Conservation (phyloP, 2,113 vertebrate species). For the Heterochromis multidens region DNA sequence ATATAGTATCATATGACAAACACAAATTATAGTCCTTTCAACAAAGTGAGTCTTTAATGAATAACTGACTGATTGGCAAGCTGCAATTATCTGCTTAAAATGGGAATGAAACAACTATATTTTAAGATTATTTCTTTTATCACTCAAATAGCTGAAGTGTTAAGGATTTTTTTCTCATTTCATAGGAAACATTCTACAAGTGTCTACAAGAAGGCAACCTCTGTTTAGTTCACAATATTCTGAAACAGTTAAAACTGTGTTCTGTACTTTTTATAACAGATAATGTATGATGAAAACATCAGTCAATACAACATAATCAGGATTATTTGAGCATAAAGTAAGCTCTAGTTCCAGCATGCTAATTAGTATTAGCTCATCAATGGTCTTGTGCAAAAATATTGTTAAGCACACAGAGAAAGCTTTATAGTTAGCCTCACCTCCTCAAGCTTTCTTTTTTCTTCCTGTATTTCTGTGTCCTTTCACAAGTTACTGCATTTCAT, state of each 20-base stretch:
- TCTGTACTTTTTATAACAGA: not conserved
- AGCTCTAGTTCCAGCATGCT: not conserved
- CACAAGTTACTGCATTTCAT: not conserved
- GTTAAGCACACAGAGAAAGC: not conserved
- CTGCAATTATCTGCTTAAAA: not conserved
- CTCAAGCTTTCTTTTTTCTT: not conserved
- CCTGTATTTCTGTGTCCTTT: not conserved
- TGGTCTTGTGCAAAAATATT: not conserved
- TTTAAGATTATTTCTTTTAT: not conserved
- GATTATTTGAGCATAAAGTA: not conserved
- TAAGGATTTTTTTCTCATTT: not conserved
- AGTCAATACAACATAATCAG: not conserved
- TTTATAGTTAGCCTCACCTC: not conserved
- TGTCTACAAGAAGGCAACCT: not conserved
- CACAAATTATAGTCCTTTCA: not conserved
- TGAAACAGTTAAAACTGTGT: not conserved
- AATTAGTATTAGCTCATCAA: not conserved
- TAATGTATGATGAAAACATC: not conserved
- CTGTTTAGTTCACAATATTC: not conserved
- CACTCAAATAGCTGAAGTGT: not conserved
- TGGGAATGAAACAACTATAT: not conserved
- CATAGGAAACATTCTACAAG: not conserved
- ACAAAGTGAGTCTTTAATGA: not conserved
- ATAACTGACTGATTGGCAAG: not conserved
- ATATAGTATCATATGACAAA: not conserved